Evolutionary conservation across 2,797 vertebrate genomes (phyloP).

Genomic region (Gambusia yucatana): DNA sequence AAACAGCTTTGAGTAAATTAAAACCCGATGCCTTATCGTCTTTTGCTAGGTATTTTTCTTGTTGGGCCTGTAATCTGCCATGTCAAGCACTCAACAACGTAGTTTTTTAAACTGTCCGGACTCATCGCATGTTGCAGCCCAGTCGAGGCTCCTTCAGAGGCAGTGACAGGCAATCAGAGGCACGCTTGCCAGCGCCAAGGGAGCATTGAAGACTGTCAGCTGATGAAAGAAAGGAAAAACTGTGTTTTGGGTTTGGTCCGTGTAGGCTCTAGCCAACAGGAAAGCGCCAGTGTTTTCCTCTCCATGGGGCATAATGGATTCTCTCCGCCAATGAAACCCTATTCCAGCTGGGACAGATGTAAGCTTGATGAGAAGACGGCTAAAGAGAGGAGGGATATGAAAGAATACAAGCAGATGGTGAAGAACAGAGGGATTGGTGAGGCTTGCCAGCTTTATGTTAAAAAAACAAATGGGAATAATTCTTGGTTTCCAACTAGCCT

Average conservation of each 20-base stretch:
- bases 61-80: slow-evolving; percentile 57
- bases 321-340: slow-evolving; percentile 80
- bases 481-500: slow-evolving; percentile 49
- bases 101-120: slow-evolving; percentile 58
- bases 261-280: slow-evolving; percentile 64
- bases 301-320: slow-evolving; percentile 81
- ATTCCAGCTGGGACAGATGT: slow-evolving; percentile 71
- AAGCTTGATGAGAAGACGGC: slow-evolving; percentile 42
- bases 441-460: slow-evolving; percentile 40
- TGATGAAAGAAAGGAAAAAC: slow-evolving; percentile 78
- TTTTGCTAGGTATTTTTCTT: slow-evolving; percentile 48
- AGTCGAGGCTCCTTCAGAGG: slow-evolving; percentile 55
- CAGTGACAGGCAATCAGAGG: slow-evolving; percentile 72
- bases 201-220: slow-evolving; percentile 72
- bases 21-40: slow-evolving; percentile 59
- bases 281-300: slow-evolving; percentile 77
- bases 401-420: slow-evolving; percentile 59
- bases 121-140: slow-evolving; percentile 56
- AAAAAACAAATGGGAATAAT: slow-evolving; percentile 43
- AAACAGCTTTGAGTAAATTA: slow-evolving; percentile 48
- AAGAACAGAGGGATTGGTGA: slow-evolving; percentile 16
- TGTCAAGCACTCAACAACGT: slow-evolving; percentile 64
- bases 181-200: slow-evolving; percentile 56
- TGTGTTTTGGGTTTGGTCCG: slow-evolving; percentile 69
- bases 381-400: slow-evolving; percentile 43